Conservation (phyloP, 2,797 vertebrate genomes). For the Tauraco hartlaubi region DNA sequence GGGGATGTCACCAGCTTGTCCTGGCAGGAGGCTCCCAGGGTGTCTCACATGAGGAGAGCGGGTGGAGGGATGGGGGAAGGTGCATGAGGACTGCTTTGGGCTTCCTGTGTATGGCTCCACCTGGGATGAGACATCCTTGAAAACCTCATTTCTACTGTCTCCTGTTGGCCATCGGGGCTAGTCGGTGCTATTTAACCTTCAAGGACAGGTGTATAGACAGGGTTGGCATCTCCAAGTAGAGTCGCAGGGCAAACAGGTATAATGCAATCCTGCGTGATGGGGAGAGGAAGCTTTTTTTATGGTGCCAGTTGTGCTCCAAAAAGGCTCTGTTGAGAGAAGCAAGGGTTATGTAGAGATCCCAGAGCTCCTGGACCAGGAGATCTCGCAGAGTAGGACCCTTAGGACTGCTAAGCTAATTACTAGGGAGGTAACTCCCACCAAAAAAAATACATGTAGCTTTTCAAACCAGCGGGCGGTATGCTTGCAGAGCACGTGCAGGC, state of each 20-base stretch:
- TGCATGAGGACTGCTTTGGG: neutral
- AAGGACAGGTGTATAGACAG: neutral
- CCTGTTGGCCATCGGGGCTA: neutral
- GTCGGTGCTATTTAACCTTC: neutral
- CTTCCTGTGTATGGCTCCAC: accelerated
- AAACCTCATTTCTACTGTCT: neutral
- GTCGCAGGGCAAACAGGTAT: neutral
- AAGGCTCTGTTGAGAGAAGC: neutral
- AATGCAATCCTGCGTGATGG: neutral
- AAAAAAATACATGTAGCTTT: neutral
- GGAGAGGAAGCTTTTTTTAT: neutral
- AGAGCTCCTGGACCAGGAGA: neutral
- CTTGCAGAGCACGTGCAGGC: conserved; percentile 19
- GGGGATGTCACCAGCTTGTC: neutral
- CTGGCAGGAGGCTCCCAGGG: neutral
- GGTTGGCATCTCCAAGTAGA: neutral
- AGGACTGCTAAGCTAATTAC: neutral
- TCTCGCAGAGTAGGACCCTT: neutral
- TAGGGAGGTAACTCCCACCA: neutral
- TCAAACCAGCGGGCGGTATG: conserved; percentile 21
- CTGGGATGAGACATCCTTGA: accelerated
- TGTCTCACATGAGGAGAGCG: neutral
- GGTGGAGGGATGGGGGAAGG: neutral
- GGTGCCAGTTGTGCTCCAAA: neutral
- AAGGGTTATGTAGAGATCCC: neutral